A percentile compares a stretch with the other conserved stretches of the same genome.
These are phyloP conservation scores for Nothoprocta perdicaria DNA, from an alignment of 2,113 vertebrate genomes.

Conservation along the genomic window DNA sequence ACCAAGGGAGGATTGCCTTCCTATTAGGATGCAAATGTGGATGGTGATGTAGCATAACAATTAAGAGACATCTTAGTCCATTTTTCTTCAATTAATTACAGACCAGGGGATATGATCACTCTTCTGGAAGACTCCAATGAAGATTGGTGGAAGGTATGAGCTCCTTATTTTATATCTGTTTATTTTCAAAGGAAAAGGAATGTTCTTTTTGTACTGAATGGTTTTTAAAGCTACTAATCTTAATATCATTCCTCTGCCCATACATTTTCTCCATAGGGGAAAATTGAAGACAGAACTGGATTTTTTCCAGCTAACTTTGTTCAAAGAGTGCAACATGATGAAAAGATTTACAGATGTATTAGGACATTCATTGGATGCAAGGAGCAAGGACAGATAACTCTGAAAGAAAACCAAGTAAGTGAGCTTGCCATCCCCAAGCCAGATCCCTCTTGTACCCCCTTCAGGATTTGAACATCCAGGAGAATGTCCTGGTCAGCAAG, in stretches of 20 bases:
- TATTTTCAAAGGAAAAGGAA: not conserved
- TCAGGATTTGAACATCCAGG: not conserved
- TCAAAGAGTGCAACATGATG: conserved; percentile 85
- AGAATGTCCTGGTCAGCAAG: not conserved
- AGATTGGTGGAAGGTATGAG: conserved; percentile 96
- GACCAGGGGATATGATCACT: conserved; percentile 93
- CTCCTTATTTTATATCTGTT: not conserved
- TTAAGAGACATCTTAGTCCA: not conserved
- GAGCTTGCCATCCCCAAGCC: not conserved
- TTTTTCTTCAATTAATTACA: conserved; percentile 64
- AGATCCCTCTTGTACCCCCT: no score
- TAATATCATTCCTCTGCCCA: not conserved
- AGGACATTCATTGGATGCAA: conserved; percentile 93
- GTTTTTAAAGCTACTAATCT: not conserved
- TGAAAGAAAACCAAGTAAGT: conserved; percentile 95
- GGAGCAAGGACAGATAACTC: conserved; percentile 93
- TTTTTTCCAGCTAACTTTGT: conserved; percentile 95
- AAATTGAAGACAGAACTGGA: conserved; percentile 91
- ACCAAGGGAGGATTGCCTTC: not conserved
- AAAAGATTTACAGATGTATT: conserved; percentile 90
- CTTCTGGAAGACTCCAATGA: conserved; percentile 93
- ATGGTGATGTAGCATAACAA: not conserved
- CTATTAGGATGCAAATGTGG: not conserved
- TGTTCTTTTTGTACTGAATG: not conserved
- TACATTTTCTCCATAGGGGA: conserved; percentile 80